These are phyloP conservation scores for Siniperca obscura DNA, from an alignment of 2,797 vertebrate species.

Conservation along the genomic window DNA sequence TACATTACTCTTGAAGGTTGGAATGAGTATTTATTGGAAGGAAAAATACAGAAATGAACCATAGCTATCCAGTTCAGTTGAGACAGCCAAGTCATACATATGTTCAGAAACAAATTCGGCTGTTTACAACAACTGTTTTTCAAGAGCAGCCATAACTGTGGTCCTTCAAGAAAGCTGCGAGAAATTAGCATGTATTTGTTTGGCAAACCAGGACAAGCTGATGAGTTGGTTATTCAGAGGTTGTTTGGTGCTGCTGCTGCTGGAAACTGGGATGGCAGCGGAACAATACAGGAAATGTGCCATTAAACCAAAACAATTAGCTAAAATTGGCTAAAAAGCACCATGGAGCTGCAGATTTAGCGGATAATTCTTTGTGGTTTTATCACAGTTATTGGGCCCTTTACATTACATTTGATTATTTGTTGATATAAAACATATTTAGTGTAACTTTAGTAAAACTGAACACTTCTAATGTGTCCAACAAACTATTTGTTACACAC, in stretches of 20 bases:
- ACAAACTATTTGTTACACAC: not conserved
- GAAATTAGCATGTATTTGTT: not conserved
- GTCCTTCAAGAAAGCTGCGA: not conserved
- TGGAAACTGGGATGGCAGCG: too few species aligned
- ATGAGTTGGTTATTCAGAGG: not conserved
- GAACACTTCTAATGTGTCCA: not conserved
- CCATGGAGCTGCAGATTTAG: not conserved
- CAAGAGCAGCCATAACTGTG: not conserved
- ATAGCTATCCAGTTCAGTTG: not conserved
- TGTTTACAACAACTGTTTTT: not conserved
- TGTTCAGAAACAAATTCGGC: not conserved
- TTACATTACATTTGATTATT: not conserved
- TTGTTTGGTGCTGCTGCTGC: not conserved
- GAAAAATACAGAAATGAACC: not conserved
- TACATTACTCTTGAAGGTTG: not conserved
- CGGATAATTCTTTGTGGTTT: not conserved
- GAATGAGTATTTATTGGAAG: not conserved
- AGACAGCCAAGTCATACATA: not conserved
- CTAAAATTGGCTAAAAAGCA: not conserved
- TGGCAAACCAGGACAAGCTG: not conserved
- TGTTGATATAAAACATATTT: not conserved
- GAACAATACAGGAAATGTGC: not conserved
- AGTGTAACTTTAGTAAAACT: too few species aligned
- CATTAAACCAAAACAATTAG: not conserved
- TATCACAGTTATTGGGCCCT: not conserved